phyloP scores from a whole-genome alignment of 2,888 invertebrate genomes.

The Penaeus monodon region DNA sequence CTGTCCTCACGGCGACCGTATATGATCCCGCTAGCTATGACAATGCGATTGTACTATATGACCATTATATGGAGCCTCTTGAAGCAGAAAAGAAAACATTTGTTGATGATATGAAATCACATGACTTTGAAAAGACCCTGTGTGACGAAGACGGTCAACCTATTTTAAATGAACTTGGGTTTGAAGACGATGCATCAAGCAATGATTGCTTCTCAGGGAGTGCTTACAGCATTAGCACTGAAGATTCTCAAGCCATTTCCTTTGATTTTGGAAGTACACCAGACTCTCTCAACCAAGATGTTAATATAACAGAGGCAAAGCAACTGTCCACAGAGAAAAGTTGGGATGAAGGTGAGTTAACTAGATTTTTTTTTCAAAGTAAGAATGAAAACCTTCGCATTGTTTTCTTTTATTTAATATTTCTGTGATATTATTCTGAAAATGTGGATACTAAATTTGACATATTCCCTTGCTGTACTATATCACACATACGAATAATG shows the following conservation, averaged over 20 bases:
- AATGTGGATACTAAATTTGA: too few relatives aligned
- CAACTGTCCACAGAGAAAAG: not conserved
- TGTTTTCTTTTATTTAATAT: not conserved
- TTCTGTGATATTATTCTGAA: not conserved
- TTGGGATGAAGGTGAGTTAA: constrained; percentile 32
- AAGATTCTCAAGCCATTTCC: not conserved
- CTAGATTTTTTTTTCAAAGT: not conserved
- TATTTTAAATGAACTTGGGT: not conserved
- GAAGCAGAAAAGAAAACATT: not conserved
- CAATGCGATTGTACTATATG: constrained; percentile 22
- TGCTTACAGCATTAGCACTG: constrained; percentile 17
- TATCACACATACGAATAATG: not conserved
- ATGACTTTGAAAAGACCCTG: not conserved
- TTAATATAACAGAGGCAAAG: not conserved
- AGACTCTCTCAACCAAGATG: constrained; percentile 26
- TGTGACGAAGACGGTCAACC: not conserved
- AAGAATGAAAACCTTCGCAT: not conserved
- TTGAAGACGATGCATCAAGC: constrained; percentile 36
- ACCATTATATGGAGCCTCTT: constrained; percentile 10
- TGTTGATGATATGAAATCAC: constrained; percentile 8
- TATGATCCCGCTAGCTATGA: constrained; percentile 13
- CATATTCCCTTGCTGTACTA: not conserved
- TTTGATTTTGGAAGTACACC: constrained; percentile 27
- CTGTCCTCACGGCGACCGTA: constrained; percentile 6
- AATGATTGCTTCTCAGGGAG: constrained; percentile 33